phyloP scores from a whole-genome alignment of 2,113 vertebrate genomes.

The Mionectes macconnelli region DNA sequence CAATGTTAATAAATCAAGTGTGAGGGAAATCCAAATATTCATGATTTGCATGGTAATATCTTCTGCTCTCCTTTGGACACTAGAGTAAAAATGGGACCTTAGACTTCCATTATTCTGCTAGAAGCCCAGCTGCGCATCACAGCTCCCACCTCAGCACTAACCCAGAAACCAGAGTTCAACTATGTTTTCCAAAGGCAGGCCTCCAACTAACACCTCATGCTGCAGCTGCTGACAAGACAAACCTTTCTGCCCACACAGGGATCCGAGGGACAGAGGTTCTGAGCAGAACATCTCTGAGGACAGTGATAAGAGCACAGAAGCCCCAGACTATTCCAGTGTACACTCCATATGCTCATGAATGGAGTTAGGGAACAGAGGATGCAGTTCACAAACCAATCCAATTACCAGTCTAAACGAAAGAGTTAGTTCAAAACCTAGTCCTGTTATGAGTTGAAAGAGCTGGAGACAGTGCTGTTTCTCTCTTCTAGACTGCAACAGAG shows the following conservation, averaged over 20 bases:
- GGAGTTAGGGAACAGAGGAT: not conserved
- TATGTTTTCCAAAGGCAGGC: not conserved
- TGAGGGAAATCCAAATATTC: not conserved
- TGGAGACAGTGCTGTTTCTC: not conserved
- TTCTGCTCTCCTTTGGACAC: not conserved
- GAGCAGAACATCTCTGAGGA: not conserved
- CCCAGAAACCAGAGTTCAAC: not conserved
- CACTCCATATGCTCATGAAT: not conserved
- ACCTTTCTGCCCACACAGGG: rapidly evolving
- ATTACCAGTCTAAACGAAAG: not conserved
- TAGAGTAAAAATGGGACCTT: not conserved
- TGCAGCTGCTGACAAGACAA: not conserved
- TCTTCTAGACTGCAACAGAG: not conserved
- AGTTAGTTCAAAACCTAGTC: not conserved
- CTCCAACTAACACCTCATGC: not conserved
- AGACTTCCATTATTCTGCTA: not conserved
- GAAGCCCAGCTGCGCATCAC: not conserved
- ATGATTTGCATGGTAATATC: not conserved
- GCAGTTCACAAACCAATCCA: not conserved
- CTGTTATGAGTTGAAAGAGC: not conserved
- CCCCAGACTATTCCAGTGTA: not conserved
- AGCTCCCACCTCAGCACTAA: not conserved
- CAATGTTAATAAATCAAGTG: not conserved
- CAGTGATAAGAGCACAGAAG: not conserved
- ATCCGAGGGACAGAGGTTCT: not conserved